Percentiles rank a stretch among this genome's conserved stretches.
Evolutionary conservation across 1,140 invertebrate species (phyloP).

Genomic region (Ceratosolen fusciceps): DNA sequence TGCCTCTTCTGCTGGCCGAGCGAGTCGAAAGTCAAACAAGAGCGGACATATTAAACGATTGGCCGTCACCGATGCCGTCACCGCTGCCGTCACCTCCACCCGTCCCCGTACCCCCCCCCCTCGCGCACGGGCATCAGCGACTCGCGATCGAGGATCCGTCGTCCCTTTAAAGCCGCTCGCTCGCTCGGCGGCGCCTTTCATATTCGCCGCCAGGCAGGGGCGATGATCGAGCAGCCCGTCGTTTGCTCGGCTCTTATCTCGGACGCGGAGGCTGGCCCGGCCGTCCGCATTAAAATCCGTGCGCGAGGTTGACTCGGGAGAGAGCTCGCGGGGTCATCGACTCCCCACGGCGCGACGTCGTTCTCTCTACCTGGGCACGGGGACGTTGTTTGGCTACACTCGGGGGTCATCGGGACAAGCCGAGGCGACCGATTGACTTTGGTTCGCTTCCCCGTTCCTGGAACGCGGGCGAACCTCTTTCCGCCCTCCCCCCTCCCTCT

Average conservation of each 20-base stretch:
- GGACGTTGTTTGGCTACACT: slow-evolving; percentile 1
- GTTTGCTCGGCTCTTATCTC: too few species aligned
- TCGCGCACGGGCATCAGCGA: too few species aligned
- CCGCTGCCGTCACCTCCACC: not conserved
- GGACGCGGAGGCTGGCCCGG: too few species aligned
- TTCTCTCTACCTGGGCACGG: slow-evolving; percentile 17
- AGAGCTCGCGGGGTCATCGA: slow-evolving; percentile 29
- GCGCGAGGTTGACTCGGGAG: not conserved
- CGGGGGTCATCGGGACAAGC: not conserved
- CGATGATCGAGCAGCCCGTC: too few species aligned
- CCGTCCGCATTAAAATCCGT: too few species aligned
- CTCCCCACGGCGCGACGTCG: not conserved
- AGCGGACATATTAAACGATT: slow-evolving; percentile 31
- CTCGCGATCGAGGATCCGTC: too few species aligned
- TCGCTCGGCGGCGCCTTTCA: slow-evolving; percentile 5
- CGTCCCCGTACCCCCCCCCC: not conserved
- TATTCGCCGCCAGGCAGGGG: slow-evolving; percentile 28
- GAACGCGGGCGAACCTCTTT: too few species aligned
- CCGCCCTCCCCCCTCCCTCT: not conserved
- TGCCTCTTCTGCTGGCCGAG: too few species aligned
- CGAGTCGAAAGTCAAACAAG: slow-evolving; percentile 39
- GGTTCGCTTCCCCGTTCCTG: slow-evolving; percentile 1
- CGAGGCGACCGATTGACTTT: slow-evolving; percentile 23
- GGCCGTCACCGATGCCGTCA: too few species aligned
- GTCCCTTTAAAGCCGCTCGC: too few species aligned